Evolutionary conservation across 2,113 vertebrate species (phyloP).

Genomic region (Mohoua ochrocephala): DNA sequence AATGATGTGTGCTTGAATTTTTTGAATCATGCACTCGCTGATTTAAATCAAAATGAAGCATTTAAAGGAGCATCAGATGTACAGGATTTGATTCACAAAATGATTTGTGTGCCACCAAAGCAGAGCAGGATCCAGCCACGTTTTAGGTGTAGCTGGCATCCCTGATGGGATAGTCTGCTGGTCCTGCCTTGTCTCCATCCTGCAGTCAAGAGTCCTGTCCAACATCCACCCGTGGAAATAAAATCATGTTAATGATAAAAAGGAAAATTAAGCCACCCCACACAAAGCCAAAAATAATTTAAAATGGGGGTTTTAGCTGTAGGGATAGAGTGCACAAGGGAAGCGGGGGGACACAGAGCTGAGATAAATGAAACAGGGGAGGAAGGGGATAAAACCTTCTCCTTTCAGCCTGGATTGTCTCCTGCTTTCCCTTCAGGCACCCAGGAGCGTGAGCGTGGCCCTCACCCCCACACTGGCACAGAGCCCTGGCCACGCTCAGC

Average conservation of each 20-base stretch:
- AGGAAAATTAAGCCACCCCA: background rate
- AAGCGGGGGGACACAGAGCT: background rate
- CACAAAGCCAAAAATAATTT: background rate
- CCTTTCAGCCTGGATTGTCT: background rate
- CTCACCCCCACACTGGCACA: rapidly evolving
- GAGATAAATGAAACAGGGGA: background rate
- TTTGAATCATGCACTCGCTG: background rate
- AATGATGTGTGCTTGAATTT: background rate
- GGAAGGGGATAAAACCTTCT: background rate
- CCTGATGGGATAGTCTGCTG: background rate
- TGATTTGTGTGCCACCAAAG: background rate
- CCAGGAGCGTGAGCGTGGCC: background rate
- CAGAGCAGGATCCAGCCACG: background rate
- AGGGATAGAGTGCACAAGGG: background rate
- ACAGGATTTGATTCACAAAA: background rate
- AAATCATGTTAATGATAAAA: background rate
- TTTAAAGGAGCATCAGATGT: background rate
- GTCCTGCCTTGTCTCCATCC: background rate
- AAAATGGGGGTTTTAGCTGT: background rate
- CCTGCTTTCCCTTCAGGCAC: background rate
- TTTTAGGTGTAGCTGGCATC: no score
- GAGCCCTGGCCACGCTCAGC: rapidly evolving
- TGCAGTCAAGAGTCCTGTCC: background rate
- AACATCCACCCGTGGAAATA: background rate
- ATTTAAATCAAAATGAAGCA: background rate